Percentiles rank a stretch among this genome's conserved stretches.
Evolutionary conservation across 2,113 vertebrate species (phyloP).

Genomic region (Morone saxatilis): DNA sequence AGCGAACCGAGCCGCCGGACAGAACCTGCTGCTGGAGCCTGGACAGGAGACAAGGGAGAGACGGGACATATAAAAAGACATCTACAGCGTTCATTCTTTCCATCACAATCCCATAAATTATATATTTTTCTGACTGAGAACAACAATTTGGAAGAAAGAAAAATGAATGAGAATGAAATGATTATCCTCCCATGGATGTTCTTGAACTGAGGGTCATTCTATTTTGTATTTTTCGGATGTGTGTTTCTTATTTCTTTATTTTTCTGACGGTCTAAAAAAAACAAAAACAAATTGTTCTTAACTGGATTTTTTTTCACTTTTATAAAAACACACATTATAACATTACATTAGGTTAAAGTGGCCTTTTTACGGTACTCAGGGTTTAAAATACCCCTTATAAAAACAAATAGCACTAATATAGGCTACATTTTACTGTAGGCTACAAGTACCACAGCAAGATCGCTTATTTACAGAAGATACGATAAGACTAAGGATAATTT

Average conservation of each 20-base stretch:
- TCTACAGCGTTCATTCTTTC: not conserved
- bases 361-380: not conserved
- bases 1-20: constrained; percentile 91
- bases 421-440: not conserved
- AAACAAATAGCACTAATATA: not conserved
- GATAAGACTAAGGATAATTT: not conserved
- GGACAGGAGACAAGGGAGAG: constrained; percentile 59
- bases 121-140: not conserved
- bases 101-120: not conserved
- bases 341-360: not conserved
- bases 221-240: not conserved
- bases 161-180: not conserved
- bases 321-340: not conserved
- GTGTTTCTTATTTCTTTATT: not conserved
- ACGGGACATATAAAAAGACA: not conserved
- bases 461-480: not conserved
- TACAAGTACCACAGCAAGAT: not conserved
- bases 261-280: not conserved
- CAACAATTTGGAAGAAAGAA: not conserved
- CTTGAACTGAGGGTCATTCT: not conserved
- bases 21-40: constrained; percentile 98
- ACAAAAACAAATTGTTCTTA: not conserved
- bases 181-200: not conserved
- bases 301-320: not conserved
- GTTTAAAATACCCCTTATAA: not conserved